Evolutionary conservation across 2,797 vertebrate genomes (phyloP).

Genomic region (Siniperca undulata): DNA sequence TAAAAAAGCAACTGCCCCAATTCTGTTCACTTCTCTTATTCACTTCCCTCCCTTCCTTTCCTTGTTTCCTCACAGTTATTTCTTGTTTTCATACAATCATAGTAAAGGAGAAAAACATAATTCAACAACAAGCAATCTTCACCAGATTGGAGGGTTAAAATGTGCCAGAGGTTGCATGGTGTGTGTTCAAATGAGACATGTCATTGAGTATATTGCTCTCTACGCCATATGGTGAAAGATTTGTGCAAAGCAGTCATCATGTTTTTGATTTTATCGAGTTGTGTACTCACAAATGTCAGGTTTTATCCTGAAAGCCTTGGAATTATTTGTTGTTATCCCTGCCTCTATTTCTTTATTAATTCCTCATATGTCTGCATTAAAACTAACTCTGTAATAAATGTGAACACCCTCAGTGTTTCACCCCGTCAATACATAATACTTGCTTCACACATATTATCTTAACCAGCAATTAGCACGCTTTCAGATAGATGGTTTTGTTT

Average conservation of each 20-base stretch:
- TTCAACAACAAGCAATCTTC: not conserved
- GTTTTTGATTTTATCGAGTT: not conserved
- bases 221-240: not conserved
- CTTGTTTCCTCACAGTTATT: not conserved
- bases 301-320: conserved; percentile 9
- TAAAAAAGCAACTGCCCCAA: not conserved
- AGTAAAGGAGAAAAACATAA: not conserved
- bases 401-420: not conserved
- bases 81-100: not conserved
- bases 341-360: not conserved
- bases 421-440: conserved; percentile 22
- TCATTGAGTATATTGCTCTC: not conserved
- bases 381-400: not conserved
- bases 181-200: not conserved
- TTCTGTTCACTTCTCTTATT: not conserved
- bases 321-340: not conserved
- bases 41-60: not conserved
- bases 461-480: conserved; percentile 48
- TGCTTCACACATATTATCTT: conserved; percentile 25
- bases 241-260: not conserved
- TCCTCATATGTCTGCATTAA: conserved; percentile 25
- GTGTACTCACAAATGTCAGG: conserved; percentile 10
- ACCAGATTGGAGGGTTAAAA: not conserved
- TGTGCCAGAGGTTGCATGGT: not conserved
- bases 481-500: conserved; percentile 23